Base-by-base conservation (phyloP, 2,888 invertebrate genomes). In the Periphyllus acericola region DNA sequence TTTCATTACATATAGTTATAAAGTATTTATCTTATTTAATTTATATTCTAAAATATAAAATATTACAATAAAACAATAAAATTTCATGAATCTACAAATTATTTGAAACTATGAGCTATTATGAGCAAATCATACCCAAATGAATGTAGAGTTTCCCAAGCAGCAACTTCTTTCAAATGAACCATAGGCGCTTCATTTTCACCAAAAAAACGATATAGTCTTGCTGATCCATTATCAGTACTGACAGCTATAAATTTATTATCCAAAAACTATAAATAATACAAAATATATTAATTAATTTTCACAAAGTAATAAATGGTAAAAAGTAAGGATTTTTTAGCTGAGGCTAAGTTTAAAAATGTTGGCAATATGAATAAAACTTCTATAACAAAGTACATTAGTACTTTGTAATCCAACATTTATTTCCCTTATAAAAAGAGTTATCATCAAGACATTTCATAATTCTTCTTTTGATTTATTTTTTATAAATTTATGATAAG, bases 241-340 rank as follows among this genome's bases (percentile, higher is more conserved):
- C 86, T 74, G 8, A 87, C 40, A 71, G 80, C 80, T 0, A 87
- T 36, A 87, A 60, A 81, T 60, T 66, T 87, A 74, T 60, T 87
- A 74, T 87, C 86, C 74, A 87, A 40, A 87, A 87, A 87, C 86
- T 87, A 9, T 80, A 60, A 75, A 34, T 11, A 81, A n/a, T 80
- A 14, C 1, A 36, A 14, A 55, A 55, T 55, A 14, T 0, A 60
- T 79, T 55, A 52, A 60, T 32, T 32, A 55, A 32, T 52, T 3
- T 60, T 60, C 60, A n/a, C 25, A 14, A 55, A 34, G 60, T 71
- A 32, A 66, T 5, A 5, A 66, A n/a, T n/a, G n/a, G 46, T 46
- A 11, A 46, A 1, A 11, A 46, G 14, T 46, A 0, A 14, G 14
- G 46, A 46, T 46, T 14, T 46, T 46, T 14, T 11, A 46, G 46